Percentiles rank a stretch among this genome's conserved stretches.
Conservation (phyloP, 2,888 invertebrate genomes). For the Tricholauxania praeusta region DNA sequence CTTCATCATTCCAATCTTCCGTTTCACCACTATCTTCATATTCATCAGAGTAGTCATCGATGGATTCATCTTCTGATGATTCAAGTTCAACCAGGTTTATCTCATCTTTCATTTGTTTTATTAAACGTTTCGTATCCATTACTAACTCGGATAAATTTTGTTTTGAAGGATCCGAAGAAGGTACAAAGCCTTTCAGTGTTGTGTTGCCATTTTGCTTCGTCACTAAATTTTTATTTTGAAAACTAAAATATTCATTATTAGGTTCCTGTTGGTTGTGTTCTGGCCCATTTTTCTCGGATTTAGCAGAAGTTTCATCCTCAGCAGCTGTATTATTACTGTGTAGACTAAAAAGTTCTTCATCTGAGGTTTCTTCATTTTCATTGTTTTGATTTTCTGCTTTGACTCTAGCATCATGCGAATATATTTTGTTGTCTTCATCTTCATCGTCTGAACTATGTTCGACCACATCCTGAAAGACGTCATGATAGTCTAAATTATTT, state of each 20-base stretch:
- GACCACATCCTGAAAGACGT: constrained; percentile 57
- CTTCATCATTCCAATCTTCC: constrained; percentile 58
- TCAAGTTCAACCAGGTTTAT: constrained; percentile 72
- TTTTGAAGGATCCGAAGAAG: constrained; percentile 62
- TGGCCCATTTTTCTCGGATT: constrained; percentile 22
- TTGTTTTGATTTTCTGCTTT: constrained; percentile 11
- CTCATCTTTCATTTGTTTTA: constrained; percentile 77
- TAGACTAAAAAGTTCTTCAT: constrained; percentile 57
- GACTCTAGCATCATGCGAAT: neutral
- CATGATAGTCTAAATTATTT: constrained; percentile 46
- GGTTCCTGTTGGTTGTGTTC: constrained; percentile 23
- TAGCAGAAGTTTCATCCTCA: constrained; percentile 24
- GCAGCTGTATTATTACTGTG: constrained; percentile 52
- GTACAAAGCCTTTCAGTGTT: constrained; percentile 57
- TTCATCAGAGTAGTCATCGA: constrained; percentile 70
- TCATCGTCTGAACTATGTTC: constrained; percentile 56
- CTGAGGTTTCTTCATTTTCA: constrained; percentile 52
- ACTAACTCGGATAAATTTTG: constrained; percentile 71
- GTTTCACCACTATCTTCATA: constrained; percentile 65
- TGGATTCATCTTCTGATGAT: constrained; percentile 68
- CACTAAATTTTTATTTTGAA: too few species aligned
- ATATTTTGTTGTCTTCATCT: constrained; percentile 38
- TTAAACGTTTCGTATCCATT: constrained; percentile 73
- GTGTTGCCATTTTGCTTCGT: constrained; percentile 17
- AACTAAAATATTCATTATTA: too few species aligned